Conservation (phyloP, 2,113 vertebrate genomes). For the Melanerpes aurifrons region DNA sequence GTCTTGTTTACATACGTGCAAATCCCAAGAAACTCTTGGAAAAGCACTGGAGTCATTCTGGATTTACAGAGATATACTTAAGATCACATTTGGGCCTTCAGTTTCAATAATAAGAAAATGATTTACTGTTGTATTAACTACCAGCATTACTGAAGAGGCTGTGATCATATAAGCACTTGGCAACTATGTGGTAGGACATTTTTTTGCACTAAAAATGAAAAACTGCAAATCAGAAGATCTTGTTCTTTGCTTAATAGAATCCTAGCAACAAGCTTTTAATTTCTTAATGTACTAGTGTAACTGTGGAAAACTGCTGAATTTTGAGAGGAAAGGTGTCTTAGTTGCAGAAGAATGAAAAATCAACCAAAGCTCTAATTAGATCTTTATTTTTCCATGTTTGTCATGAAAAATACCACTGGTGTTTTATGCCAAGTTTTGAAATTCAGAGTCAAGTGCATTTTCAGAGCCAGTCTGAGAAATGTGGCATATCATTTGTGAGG, state of each 20-base stretch:
- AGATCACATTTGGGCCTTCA: background rate
- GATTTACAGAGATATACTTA: background rate
- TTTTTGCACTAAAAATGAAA: background rate
- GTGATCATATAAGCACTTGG: background rate
- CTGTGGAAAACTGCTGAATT: background rate
- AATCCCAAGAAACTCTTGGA: background rate
- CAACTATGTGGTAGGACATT: background rate
- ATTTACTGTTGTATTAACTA: background rate
- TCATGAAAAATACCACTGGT: background rate
- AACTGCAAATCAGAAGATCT: background rate
- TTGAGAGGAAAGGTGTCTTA: background rate
- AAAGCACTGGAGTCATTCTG: background rate
- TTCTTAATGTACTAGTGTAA: background rate
- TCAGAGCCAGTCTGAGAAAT: background rate
- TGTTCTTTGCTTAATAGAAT: background rate
- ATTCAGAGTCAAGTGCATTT: background rate
- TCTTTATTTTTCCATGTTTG: background rate
- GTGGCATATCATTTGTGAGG: background rate
- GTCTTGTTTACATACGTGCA: background rate
- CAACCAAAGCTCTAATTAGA: background rate
- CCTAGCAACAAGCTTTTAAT: background rate
- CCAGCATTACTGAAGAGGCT: background rate
- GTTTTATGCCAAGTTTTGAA: background rate
- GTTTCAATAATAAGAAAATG: background rate
- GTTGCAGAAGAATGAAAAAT: background rate